Evolutionary conservation across 2,888 invertebrate genomes (phyloP), one percentile per base, ranked within the genome.

Genomic region (Lycophotia porphyrea): DNA sequence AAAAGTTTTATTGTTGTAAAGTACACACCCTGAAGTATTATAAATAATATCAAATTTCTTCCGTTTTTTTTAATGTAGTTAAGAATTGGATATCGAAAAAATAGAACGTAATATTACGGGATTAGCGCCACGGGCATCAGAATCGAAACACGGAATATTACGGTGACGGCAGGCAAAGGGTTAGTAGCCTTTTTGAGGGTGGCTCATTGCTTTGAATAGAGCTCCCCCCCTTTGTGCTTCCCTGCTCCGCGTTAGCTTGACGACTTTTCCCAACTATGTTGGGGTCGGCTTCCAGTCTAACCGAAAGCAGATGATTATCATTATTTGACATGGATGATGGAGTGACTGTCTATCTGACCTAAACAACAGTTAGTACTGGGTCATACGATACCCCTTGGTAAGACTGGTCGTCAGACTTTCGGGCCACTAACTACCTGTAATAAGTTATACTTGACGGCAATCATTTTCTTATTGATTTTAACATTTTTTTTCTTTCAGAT

Each of bases 401-500:
- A 49, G 9, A 9, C 24, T 24, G 3, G 24, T 49, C 24, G 52
- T n/a, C 52, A 31, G 58, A 31, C 8, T 58, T 58, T 58, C 18
- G 27, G 2, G 55, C 27, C 27, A 31, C 18, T 18, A 8, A 18
- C 27, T 18, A 31, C 55, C 55, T 55, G 18, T 55, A 15, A 27
- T 27, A 27, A 55, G 55, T 15, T 27, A n/a, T 27, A 55, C 55
- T 18, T 58, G n/a, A 15, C 8, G 39, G 8, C 18, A 63, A 8
- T 27, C 3, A n/a, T n/a, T 15, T 27, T 27, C 5, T 58, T 27
- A 31, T 39, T 15, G 11, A 49, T 44, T 34, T 31, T 1, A 7
- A 58, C 18, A 0, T 2, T 13, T 15, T 21, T 76, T 71, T 66
- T 84, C 34, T 94, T 94, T 73, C 94, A 97, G 98, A 98, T 95